phyloP scores from a whole-genome alignment of 2,888 invertebrate genomes.

The Orthosia gracilis region DNA sequence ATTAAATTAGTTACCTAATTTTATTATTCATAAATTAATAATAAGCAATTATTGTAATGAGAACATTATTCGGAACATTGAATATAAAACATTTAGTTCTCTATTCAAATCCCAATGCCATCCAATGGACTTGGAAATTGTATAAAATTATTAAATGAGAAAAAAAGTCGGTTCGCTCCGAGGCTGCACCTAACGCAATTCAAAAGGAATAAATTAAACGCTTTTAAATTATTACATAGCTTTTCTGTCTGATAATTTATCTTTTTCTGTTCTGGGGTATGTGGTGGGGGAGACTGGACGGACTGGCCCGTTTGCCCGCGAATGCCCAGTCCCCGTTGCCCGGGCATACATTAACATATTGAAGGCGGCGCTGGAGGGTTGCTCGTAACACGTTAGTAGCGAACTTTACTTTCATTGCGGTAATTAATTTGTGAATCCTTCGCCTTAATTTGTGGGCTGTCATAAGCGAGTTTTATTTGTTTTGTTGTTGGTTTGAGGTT shows the following conservation, averaged over 20 bases:
- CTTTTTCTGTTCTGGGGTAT: conserved; percentile 66
- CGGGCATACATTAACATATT: conserved; percentile 69
- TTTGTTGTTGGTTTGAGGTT: conserved; percentile 43
- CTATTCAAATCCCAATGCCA: conserved; percentile 31
- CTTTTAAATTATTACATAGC: conserved; percentile 73
- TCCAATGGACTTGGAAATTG: conserved; percentile 58
- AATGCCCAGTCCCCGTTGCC: conserved; percentile 35
- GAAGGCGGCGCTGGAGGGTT: conserved; percentile 70
- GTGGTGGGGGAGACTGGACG: conserved; percentile 32
- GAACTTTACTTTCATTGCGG: conserved; percentile 77
- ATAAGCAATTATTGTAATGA: conserved; percentile 39
- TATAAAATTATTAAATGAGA: conserved; percentile 59
- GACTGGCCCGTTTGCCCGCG: conserved; percentile 11
- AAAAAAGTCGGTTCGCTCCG: conserved; percentile 38
- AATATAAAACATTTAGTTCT: conserved; percentile 49
- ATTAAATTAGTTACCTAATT: conserved; percentile 28
- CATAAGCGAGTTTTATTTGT: conserved; percentile 57
- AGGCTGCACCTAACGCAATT: conserved; percentile 62
- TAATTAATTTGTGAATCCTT: conserved; percentile 78
- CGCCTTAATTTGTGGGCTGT: conserved; percentile 66
- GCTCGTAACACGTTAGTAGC: conserved; percentile 73
- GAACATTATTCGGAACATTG: conserved; percentile 42
- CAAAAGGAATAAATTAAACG: conserved; percentile 74
- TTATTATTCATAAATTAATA: conserved; percentile 29
- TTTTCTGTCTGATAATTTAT: conserved; percentile 70